phyloP scores from a whole-genome alignment of 2,797 vertebrate species.

The Neopelma chrysocephalum region DNA sequence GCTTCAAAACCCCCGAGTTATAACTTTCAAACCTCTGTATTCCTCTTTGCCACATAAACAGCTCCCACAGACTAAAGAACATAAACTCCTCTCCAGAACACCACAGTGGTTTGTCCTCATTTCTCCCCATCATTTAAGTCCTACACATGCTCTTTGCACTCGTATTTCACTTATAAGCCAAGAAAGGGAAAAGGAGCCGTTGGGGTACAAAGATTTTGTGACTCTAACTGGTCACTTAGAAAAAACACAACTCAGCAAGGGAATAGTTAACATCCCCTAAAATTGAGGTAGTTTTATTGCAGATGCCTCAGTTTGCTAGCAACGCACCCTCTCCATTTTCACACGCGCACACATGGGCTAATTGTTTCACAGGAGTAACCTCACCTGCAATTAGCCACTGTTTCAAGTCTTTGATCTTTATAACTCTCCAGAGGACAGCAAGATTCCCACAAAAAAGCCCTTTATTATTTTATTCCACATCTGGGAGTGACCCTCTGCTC shows the following conservation, averaged over 20 bases:
- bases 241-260: background rate
- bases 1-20: background rate
- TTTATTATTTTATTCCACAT: constrained; percentile 20
- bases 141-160: background rate
- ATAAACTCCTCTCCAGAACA: background rate
- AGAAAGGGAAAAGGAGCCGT: background rate
- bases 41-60: background rate
- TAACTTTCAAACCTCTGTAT: background rate
- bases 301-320: background rate
- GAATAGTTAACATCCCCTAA: background rate
- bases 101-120: background rate
- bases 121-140: background rate
- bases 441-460: constrained; percentile 53
- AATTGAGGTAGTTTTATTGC: background rate
- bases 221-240: background rate
- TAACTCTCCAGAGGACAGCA: constrained; percentile 40
- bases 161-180: background rate
- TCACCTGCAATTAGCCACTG: constrained; percentile 54
- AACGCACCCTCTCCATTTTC: background rate
- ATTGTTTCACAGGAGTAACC: constrained; percentile 52
- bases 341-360: background rate
- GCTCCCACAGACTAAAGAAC: background rate
- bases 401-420: constrained; percentile 57
- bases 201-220: background rate
- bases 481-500: constrained; percentile 4